A percentile compares a stretch with the other conserved stretches of the same genome.
Conservation (phyloP, 2,797 vertebrate genomes). For the Anabas testudineus region DNA sequence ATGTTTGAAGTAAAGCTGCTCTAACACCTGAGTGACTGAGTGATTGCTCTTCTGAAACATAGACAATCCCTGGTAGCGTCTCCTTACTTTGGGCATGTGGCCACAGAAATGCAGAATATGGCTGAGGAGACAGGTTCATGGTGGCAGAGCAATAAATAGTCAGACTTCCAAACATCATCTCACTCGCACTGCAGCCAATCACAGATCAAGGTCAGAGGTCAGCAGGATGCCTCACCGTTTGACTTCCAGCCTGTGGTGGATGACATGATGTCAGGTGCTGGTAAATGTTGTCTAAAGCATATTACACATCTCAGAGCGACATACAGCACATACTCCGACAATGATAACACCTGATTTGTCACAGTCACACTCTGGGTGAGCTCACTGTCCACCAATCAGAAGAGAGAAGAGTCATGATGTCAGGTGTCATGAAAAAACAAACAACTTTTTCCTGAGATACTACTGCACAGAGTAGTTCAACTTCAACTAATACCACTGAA, state of each 20-base stretch:
- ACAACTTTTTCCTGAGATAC: too few species aligned
- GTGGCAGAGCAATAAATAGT: slow-evolving; percentile 63
- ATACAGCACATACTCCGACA: not conserved
- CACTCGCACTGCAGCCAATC: slow-evolving; percentile 2
- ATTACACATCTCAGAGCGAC: slow-evolving; percentile 14
- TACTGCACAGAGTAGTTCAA: too few species aligned
- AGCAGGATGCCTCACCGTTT: slow-evolving; percentile 3
- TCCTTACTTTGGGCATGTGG: slow-evolving; percentile 17
- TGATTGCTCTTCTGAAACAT: slow-evolving; percentile 16
- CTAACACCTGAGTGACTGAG: slow-evolving; percentile 1
- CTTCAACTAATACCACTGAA: too few species aligned
- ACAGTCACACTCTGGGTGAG: slow-evolving; percentile 32
- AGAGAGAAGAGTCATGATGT: too few species aligned
- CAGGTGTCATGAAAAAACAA: too few species aligned
- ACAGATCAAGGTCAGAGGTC: slow-evolving; percentile 45
- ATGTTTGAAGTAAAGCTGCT: too few species aligned
- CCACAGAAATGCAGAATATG: slow-evolving; percentile 55
- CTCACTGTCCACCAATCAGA: slow-evolving; percentile 63
- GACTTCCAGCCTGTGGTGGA: slow-evolving; percentile 18
- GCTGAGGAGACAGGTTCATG: slow-evolving; percentile 43
- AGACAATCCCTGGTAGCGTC: slow-evolving; percentile 27
- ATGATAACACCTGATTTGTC: slow-evolving; percentile 9
- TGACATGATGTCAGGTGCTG: slow-evolving; percentile 39
- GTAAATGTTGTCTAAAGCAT: slow-evolving; percentile 4
- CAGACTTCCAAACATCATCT: slow-evolving; percentile 28